phyloP scores from a whole-genome alignment of 1,140 invertebrate species.

The Nylanderia fulva region DNA sequence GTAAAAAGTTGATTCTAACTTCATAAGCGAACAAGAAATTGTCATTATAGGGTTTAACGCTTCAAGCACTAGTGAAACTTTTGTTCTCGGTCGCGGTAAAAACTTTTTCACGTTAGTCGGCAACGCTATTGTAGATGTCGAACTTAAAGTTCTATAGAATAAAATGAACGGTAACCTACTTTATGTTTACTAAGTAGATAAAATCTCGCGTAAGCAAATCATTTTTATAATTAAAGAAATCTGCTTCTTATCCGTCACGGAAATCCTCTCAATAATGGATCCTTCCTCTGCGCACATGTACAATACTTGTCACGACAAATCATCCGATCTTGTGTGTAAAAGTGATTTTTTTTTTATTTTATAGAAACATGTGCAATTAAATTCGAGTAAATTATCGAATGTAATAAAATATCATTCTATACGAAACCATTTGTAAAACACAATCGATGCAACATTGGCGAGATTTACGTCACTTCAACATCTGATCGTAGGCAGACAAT shows the following conservation, averaged over 20 bases:
- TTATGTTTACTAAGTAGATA: conserved; percentile 30
- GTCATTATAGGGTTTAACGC: conserved; percentile 53
- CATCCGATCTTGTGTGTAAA: neutral
- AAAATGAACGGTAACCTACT: conserved; percentile 37
- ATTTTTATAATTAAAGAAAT: neutral
- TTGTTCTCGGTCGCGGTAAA: conserved; percentile 29
- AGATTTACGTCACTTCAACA: neutral
- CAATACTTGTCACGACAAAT: neutral
- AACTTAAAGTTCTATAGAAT: conserved; percentile 29
- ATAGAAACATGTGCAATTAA: neutral
- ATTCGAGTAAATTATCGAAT: neutral
- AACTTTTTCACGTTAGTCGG: conserved; percentile 27
- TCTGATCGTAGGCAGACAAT: neutral
- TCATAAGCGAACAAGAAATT: conserved; percentile 55
- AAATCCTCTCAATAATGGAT: neutral
- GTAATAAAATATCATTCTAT: neutral
- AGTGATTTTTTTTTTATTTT: conserved; percentile 14
- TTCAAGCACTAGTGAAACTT: conserved; percentile 34
- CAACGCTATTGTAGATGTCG: conserved; percentile 10
- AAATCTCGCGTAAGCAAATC: neutral
- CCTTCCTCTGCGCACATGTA: neutral
- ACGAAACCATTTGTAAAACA: neutral
- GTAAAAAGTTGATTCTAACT: conserved; percentile 59
- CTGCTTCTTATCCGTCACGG: neutral
- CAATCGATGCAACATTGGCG: neutral